Evolutionary conservation across 2,113 vertebrate genomes (phyloP).

Genomic region (Carassius carassius): DNA sequence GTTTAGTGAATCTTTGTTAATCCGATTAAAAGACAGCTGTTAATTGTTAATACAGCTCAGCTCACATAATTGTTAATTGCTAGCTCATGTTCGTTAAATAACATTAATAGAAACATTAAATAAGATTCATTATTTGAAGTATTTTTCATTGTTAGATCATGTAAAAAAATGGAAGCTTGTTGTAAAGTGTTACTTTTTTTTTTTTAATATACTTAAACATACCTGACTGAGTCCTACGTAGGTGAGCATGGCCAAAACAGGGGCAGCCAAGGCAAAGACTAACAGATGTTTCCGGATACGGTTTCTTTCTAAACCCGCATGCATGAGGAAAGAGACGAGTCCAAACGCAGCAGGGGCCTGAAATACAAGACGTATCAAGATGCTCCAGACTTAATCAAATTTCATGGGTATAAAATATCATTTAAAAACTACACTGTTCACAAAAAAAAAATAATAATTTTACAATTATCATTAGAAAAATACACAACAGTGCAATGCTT

Average conservation of each 20-base stretch:
- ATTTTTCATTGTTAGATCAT: neutral
- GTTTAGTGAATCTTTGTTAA: neutral
- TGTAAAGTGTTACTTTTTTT: neutral
- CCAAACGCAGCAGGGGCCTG: slow-evolving; percentile 98
- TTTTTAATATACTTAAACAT: slow-evolving; percentile 37
- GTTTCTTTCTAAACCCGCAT: slow-evolving; percentile 95
- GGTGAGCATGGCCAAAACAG: slow-evolving; percentile 91
- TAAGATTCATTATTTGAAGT: too few relatives aligned
- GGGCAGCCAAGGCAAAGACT: slow-evolving; percentile 93
- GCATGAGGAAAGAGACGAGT: slow-evolving; percentile 97
- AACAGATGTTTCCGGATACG: slow-evolving; percentile 96
- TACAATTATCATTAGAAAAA: too few relatives aligned
- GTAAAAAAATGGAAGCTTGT: neutral
- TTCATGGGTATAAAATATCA: too few relatives aligned
- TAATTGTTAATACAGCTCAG: neutral
- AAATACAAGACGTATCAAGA: neutral
- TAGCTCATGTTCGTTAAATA: neutral
- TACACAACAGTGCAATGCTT: neutral
- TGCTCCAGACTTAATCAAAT: neutral
- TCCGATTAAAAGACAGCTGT: too few relatives aligned
- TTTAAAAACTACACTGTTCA: neutral
- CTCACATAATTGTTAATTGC: too few relatives aligned
- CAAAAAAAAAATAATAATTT: neutral
- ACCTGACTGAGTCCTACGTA: slow-evolving; percentile 97
- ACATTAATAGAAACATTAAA: too few relatives aligned